These are phyloP conservation scores for Pygoscelis antarcticus DNA, from an alignment of 2,113 vertebrate genomes.

Conservation along the genomic window DNA sequence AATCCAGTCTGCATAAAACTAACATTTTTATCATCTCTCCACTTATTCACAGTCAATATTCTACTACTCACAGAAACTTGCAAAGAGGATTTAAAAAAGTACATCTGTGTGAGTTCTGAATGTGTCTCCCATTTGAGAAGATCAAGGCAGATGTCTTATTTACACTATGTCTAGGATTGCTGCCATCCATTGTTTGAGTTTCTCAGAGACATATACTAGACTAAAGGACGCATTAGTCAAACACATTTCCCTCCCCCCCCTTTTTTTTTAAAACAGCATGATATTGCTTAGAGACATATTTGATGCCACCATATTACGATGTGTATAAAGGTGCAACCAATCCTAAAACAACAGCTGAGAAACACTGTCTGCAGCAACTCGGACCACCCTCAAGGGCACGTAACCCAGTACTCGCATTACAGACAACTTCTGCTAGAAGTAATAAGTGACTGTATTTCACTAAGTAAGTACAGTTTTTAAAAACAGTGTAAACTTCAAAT, in stretches of 20 bases:
- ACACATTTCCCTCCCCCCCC: not conserved
- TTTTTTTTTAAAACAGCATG: not conserved
- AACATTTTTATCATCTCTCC: not conserved
- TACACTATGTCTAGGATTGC: slow-evolving; percentile 43
- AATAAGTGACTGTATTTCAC: not conserved
- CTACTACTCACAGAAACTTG: not conserved
- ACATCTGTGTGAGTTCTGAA: slow-evolving; percentile 20
- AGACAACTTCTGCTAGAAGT: not conserved
- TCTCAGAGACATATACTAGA: slow-evolving; percentile 9
- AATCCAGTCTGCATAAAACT: not conserved
- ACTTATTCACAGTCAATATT: not conserved
- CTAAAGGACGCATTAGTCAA: slow-evolving; percentile 10
- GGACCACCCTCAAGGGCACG: not conserved
- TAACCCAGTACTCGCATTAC: not conserved
- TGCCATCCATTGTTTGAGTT: slow-evolving; percentile 36
- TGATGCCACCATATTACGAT: not conserved
- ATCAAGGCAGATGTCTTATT: slow-evolving; percentile 50
- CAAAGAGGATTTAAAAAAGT: not conserved
- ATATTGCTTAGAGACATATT: not conserved
- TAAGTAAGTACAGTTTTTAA: not conserved
- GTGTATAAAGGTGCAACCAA: not conserved
- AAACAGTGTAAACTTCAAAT: not conserved
- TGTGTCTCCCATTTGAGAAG: not conserved
- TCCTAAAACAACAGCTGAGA: not conserved
- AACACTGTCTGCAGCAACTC: not conserved